Percentiles rank a stretch among this genome's conserved stretches.
Evolutionary conservation across 2,113 vertebrate species (phyloP).

Genomic region (Aphyosemion australe): DNA sequence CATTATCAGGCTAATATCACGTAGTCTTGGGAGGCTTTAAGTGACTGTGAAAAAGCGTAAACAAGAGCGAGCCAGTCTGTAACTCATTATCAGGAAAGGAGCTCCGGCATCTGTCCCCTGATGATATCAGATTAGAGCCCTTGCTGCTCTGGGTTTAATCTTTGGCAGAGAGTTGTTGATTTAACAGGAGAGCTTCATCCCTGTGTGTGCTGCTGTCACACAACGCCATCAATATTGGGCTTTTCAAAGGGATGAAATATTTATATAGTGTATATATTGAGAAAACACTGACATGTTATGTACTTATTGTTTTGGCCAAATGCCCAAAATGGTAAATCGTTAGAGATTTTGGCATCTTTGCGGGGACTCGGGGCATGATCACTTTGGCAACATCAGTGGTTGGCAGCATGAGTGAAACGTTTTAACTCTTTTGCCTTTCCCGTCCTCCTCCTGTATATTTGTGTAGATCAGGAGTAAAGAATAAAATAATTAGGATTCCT

Average conservation of each 20-base stretch:
- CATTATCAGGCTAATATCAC: slow-evolving; percentile 47
- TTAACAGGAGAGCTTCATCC: slow-evolving; percentile 50
- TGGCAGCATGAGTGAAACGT: slow-evolving; percentile 57
- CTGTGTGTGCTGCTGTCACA: slow-evolving; percentile 51
- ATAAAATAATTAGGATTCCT: slow-evolving; percentile 50
- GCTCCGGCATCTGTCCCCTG: slow-evolving; percentile 56
- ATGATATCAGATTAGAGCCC: slow-evolving; percentile 60
- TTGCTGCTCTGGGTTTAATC: slow-evolving; percentile 52
- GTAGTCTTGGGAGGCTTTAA: slow-evolving; percentile 46
- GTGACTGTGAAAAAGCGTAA: slow-evolving; percentile 56
- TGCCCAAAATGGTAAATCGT: slow-evolving; percentile 65
- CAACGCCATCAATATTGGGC: slow-evolving; percentile 57
- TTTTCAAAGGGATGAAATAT: too few relatives aligned
- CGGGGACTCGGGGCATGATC: slow-evolving; percentile 59
- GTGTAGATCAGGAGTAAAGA: slow-evolving; percentile 39
- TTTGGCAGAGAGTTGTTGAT: slow-evolving; percentile 59
- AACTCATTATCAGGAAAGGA: slow-evolving; percentile 54
- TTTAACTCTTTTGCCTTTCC: slow-evolving; percentile 34
- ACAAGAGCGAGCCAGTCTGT: slow-evolving; percentile 46
- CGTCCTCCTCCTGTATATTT: slow-evolving; percentile 30
- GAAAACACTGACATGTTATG: slow-evolving; percentile 71
- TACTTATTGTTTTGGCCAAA: slow-evolving; percentile 70
- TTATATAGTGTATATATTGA: slow-evolving; percentile 58
- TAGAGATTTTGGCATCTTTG: slow-evolving; percentile 67
- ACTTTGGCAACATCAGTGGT: slow-evolving; percentile 60